Conservation (phyloP, 2,797 vertebrate species). For the Paratrypauchen microcephalus region DNA sequence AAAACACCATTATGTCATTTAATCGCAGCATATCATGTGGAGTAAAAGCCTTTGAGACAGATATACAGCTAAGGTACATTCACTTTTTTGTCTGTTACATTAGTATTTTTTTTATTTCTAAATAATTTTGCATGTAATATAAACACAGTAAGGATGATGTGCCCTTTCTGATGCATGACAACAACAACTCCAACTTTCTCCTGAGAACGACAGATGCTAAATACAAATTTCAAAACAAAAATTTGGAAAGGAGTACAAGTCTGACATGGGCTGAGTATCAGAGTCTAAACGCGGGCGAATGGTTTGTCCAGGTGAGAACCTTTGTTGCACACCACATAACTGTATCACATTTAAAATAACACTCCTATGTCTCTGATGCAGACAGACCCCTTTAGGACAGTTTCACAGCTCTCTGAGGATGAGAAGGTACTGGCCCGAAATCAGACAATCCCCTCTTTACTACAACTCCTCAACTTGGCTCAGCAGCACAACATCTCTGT, state of each 20-base stretch:
- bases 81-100: not conserved
- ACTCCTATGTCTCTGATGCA: constrained; percentile 50
- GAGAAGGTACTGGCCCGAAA: constrained; percentile 60
- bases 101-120: not conserved
- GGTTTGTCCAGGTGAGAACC: constrained; percentile 88
- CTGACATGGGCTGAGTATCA: constrained; percentile 81
- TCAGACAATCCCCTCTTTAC: constrained; percentile 81
- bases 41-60: constrained; percentile 88
- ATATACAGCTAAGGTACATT: constrained; percentile 90
- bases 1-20: constrained; percentile 96
- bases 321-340: not conserved
- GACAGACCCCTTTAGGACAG: constrained; percentile 82
- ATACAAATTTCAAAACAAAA: constrained; percentile 64
- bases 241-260: constrained; percentile 53
- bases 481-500: constrained; percentile 78
- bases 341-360: not conserved
- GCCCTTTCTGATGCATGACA: constrained; percentile 94
- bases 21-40: constrained; percentile 77
- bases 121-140: not conserved
- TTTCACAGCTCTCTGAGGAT: constrained; percentile 66
- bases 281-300: constrained; percentile 86
- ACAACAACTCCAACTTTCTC: constrained; percentile 61
- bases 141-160: constrained; percentile 77
- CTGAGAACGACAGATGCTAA: constrained; percentile 85
- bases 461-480: constrained; percentile 73